Evolutionary conservation across 2,888 invertebrate species (phyloP).

Genomic region (Arctia plantaginis): DNA sequence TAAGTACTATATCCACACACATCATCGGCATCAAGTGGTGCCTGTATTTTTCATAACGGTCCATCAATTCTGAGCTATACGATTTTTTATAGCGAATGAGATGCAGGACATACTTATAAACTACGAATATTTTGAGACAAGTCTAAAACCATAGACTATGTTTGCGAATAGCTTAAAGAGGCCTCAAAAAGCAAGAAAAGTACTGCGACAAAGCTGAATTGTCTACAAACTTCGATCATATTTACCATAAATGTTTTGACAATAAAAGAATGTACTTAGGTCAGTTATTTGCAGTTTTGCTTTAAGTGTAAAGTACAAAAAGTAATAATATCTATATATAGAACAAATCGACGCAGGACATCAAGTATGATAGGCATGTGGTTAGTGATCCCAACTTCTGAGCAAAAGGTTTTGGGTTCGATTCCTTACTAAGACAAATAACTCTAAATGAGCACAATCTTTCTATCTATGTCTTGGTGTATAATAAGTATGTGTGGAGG

Average conservation of each 20-base stretch:
- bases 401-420: neutral
- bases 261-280: neutral
- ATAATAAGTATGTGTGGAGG: no score
- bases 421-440: neutral
- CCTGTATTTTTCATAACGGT: no score
- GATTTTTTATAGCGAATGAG: neutral
- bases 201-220: neutral
- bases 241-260: neutral
- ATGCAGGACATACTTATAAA: neutral
- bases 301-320: neutral
- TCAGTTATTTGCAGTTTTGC: neutral
- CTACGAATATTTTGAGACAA: neutral
- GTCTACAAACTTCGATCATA: neutral
- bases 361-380: neutral
- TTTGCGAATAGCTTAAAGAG: neutral
- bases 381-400: neutral
- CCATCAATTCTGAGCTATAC: neutral
- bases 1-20: conserved; percentile 49
- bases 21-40: neutral
- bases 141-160: neutral
- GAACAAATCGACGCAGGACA: neutral
- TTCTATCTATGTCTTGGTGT: neutral
- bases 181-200: neutral
- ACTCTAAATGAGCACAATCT: neutral
- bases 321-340: neutral